Evolutionary conservation across 1,140 invertebrate species (phyloP), one percentile per base, ranked within the genome.

Genomic region (Drosophila arizonae): DNA sequence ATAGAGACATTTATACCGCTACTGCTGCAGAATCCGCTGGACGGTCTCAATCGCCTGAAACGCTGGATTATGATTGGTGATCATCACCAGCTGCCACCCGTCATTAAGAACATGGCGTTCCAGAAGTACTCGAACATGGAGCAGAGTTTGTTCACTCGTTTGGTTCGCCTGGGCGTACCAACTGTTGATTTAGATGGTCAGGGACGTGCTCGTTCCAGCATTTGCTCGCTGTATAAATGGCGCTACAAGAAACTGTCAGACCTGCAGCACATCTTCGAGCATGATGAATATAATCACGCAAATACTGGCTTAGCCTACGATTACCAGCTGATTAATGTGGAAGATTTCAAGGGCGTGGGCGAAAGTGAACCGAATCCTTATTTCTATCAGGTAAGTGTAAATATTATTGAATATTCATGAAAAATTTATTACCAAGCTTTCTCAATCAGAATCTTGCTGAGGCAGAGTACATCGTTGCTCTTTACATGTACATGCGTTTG

Each of bases 31-130:
- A 99, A 99, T 93, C 98, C 99, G 0, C 95, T 99, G 90, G 98
- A 99, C 90, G 98, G 98, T 2, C 95, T 95, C 48, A 99, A 98
- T 92, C 94, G 99, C 1, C 92, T 99, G 33, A 99, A 99, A 92
- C 94, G 99, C 11, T 99, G 99, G 99, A 99, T 99, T 58, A 99
- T 99, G 99, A 99, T 99, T 90, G 99, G 99, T 6, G 99, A 99
- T 93, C 99, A 99, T 92, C 98, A 99, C 93, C 99, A 99, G 92
- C 93, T 99, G 72, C 99, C 99, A 0, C 99, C 99, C 0, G 98
- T 99, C 9, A 99, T 99, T 41, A 99, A 99, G 92, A 99, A 99
- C 91, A 99, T 99, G 97, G 98, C 98, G 13, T 99, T 99, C 92
- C 98, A 99, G 92, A 99, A 99, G 91, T 99, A 98, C 92, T 98